phyloP scores from a whole-genome alignment of 2,113 vertebrate genomes.

The Xiphias gladius region DNA sequence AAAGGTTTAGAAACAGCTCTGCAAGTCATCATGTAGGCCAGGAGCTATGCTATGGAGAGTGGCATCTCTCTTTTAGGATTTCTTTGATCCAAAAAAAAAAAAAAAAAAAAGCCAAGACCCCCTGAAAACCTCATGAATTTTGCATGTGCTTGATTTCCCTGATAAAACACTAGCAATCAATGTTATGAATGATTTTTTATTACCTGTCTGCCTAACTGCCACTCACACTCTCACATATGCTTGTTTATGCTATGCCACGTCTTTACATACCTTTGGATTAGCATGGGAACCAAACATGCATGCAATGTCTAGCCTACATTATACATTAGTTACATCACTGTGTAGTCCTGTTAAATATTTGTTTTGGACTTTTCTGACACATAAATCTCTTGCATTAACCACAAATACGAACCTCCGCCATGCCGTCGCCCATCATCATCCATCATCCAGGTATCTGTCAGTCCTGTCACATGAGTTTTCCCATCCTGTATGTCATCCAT shows the following conservation, averaged over 20 bases:
- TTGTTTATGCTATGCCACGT: not conserved
- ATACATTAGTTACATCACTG: too few species aligned
- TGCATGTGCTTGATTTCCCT: not conserved
- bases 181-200: not conserved
- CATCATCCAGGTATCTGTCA: conserved; percentile 47
- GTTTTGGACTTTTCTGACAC: not conserved
- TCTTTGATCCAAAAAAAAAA: not conserved
- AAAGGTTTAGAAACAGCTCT: conserved; percentile 9
- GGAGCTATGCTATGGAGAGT: not conserved
- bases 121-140: not conserved
- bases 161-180: not conserved
- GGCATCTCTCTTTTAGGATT: conserved; percentile 1
- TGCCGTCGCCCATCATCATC: conserved; percentile 35
- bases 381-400: conserved; percentile 1
- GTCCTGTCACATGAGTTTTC: conserved; percentile 42
- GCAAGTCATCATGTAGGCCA: not conserved
- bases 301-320: not conserved
- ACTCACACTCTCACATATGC: not conserved
- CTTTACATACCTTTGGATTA: not conserved
- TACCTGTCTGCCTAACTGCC: not conserved
- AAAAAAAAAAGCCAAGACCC: too few species aligned
- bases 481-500: conserved; percentile 11
- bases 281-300: not conserved
- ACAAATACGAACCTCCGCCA: not conserved
- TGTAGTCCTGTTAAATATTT: not conserved